phyloP scores from a whole-genome alignment of 2,797 vertebrate genomes.

The Mycteria americana region DNA sequence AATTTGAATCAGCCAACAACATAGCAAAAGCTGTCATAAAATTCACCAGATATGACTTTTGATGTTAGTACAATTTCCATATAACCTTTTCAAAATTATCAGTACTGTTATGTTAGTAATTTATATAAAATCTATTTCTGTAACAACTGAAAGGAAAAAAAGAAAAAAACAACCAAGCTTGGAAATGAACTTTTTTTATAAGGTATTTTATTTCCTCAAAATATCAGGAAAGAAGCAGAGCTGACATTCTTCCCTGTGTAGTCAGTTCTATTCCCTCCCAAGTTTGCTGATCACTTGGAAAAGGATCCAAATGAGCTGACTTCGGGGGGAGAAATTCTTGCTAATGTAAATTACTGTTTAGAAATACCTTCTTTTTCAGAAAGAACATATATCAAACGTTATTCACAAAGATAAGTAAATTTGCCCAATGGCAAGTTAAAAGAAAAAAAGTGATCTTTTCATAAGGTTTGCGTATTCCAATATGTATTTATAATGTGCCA shows the following conservation, averaged over 20 bases:
- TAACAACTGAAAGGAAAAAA: neutral
- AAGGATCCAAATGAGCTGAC: neutral
- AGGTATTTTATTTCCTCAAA: neutral
- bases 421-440: neutral
- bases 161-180: neutral
- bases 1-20: conserved; percentile 3
- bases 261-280: neutral
- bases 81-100: conserved; percentile 57
- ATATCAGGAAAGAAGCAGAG: neutral
- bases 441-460: neutral
- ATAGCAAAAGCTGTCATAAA: conserved; percentile 19
- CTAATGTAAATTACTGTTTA: neutral
- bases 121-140: conserved; percentile 21
- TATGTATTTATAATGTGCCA: neutral
- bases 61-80: conserved; percentile 42
- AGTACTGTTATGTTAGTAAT: neutral
- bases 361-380: neutral
- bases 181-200: neutral
- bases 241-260: neutral
- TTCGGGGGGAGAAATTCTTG: neutral
- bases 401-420: neutral
- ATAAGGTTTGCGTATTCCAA: neutral
- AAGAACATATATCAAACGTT: neutral
- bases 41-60: neutral
- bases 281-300: neutral